These are phyloP conservation scores for Ophion slaviceki DNA, from an alignment of 2,888 invertebrate species.

Conservation along the genomic window DNA sequence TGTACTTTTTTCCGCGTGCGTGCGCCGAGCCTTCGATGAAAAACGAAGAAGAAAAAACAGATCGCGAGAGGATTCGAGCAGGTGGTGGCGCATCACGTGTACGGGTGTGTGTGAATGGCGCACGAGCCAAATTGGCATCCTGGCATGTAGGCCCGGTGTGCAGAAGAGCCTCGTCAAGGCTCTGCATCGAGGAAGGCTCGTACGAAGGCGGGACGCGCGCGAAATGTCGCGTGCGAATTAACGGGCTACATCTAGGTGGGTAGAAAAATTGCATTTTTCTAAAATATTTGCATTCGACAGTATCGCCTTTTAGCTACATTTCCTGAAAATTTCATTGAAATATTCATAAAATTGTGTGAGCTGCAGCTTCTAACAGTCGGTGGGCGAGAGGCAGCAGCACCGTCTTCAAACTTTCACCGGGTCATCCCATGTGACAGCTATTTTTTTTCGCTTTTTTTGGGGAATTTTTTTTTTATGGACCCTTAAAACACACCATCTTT, in stretches of 20 bases:
- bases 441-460: no score
- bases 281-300: no score
- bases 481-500: no score
- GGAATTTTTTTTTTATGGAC: no score
- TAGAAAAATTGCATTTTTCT: no score
- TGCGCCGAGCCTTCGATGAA: conserved; percentile 50
- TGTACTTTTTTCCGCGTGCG: conserved; percentile 20
- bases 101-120: conserved; percentile 44
- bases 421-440: no score
- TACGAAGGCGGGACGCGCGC: conserved; percentile 36
- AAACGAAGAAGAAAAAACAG: conserved; percentile 29
- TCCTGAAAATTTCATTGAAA: no score
- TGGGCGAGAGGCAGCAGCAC: no score
- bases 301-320: no score
- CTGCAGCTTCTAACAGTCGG: no score
- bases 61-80: conserved; percentile 41
- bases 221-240: conserved; percentile 64
- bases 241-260: neutral
- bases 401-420: no score
- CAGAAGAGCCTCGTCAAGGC: conserved; percentile 10
- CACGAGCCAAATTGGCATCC: conserved; percentile 66
- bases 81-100: conserved; percentile 38
- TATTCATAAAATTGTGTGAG: no score
- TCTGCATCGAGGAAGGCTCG: conserved; percentile 4
- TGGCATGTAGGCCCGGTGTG: conserved; percentile 44